A percentile compares a stretch with the other conserved stretches of the same genome.
Evolutionary conservation across 1,140 invertebrate genomes (phyloP).

Genomic region (Cotesia typhae): DNA sequence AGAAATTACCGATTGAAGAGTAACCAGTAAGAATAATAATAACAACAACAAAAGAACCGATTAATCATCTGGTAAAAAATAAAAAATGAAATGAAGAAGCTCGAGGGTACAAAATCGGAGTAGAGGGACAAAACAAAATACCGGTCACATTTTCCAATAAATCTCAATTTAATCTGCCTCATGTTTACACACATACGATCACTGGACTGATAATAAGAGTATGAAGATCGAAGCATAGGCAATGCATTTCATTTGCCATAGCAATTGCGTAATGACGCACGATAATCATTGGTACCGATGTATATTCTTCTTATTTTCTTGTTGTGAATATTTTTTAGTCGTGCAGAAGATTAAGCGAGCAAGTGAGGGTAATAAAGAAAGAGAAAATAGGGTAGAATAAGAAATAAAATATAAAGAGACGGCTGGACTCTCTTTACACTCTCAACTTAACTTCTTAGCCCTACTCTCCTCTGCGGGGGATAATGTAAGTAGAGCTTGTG

Average conservation of each 20-base stretch:
- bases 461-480: constrained; percentile 42
- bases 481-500: constrained; percentile 60
- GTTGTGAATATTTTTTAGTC: neutral
- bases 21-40: no score
- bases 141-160: constrained; percentile 51
- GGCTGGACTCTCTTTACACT: no score
- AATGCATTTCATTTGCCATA: constrained; percentile 58
- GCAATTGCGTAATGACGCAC: constrained; percentile 61
- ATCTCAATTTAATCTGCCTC: constrained; percentile 47
- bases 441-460: constrained; percentile 26
- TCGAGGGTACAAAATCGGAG: constrained; percentile 8
- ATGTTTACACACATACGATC: no score
- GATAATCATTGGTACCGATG: constrained; percentile 52
- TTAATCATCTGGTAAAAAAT: neutral
- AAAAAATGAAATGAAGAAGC: constrained; percentile 18
- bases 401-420: constrained; percentile 19
- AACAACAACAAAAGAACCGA: neutral
- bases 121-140: constrained; percentile 27
- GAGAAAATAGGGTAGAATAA: constrained; percentile 33
- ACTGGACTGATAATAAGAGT: no score
- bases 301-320: neutral
- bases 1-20: no score
- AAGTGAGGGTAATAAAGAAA: constrained; percentile 15
- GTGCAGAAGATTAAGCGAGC: neutral
- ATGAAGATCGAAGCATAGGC: neutral